Conservation (phyloP, 1,140 invertebrate species). For the Ladona fulva region DNA sequence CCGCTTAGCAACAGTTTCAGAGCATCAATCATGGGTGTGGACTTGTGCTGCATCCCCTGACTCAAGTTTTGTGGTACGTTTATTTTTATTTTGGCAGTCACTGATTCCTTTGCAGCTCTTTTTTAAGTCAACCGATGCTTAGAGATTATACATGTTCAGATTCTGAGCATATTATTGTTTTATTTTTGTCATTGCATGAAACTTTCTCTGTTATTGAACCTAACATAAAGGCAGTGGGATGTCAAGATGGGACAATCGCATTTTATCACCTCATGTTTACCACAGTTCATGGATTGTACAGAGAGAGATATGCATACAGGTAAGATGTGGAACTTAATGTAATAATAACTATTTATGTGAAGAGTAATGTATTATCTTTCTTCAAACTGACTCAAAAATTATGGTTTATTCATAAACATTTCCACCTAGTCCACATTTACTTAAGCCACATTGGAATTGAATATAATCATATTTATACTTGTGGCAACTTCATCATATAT, state of each 20-base stretch:
- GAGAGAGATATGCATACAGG: conserved; percentile 79
- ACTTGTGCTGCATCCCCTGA: conserved; percentile 65
- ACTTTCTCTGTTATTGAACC: too few species aligned
- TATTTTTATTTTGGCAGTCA: conserved; percentile 14
- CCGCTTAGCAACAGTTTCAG: conserved; percentile 59
- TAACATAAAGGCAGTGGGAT: conserved; percentile 66
- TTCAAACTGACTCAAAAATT: too few species aligned
- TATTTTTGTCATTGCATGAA: too few species aligned
- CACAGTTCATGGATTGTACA: conserved; percentile 90
- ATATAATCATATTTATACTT: too few species aligned
- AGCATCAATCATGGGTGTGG: conserved; percentile 80
- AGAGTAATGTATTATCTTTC: too few species aligned
- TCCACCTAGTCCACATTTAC: too few species aligned
- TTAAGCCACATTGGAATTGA: too few species aligned
- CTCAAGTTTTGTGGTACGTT: conserved; percentile 60
- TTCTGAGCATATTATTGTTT: too few species aligned
- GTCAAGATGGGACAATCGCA: conserved; percentile 90
- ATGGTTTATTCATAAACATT: too few species aligned
- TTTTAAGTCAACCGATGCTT: background rate
- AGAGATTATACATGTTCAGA: too few species aligned
- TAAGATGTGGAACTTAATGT: conserved; percentile 26
- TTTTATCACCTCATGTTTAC: conserved; percentile 88
- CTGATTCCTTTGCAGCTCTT: conserved; percentile 19
- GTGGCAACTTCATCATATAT: too few species aligned
- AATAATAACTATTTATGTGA: too few species aligned